phyloP scores from a whole-genome alignment of 2,797 vertebrate genomes.

The Ammospiza maritima region DNA sequence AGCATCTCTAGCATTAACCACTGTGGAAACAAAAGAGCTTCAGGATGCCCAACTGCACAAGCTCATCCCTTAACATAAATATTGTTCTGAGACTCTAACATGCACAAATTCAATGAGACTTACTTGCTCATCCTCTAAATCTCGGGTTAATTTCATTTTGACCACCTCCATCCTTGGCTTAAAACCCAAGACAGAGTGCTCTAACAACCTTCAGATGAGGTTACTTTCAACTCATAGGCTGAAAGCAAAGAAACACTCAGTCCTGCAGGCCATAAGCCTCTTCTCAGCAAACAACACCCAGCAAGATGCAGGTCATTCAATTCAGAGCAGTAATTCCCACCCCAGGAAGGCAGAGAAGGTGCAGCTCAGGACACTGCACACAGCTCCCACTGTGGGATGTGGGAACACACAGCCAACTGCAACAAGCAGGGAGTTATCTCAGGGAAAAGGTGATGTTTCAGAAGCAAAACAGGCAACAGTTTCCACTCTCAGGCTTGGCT shows the following conservation, averaged over 20 bases:
- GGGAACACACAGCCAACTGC: background rate
- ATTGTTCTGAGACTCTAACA: background rate
- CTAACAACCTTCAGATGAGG: background rate
- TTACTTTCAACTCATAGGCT: background rate
- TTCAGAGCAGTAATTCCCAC: background rate
- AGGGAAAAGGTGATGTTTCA: rapidly evolving
- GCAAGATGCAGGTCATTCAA: background rate
- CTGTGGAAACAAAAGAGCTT: background rate
- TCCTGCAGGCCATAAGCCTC: background rate
- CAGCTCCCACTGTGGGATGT: rapidly evolving
- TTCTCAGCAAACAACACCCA: background rate
- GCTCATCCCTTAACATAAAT: background rate
- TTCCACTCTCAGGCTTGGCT: background rate
- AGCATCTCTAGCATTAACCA: background rate
- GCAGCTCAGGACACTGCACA: background rate
- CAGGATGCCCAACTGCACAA: background rate
- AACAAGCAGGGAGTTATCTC: background rate
- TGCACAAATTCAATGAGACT: background rate
- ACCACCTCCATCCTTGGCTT: background rate
- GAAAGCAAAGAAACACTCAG: background rate
- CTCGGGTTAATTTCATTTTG: background rate
- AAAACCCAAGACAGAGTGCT: background rate
- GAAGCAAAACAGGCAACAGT: background rate
- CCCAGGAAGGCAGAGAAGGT: background rate
- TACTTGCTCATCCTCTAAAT: background rate